Conservation (phyloP, 2,888 invertebrate genomes). For the Agrochola lota region DNA sequence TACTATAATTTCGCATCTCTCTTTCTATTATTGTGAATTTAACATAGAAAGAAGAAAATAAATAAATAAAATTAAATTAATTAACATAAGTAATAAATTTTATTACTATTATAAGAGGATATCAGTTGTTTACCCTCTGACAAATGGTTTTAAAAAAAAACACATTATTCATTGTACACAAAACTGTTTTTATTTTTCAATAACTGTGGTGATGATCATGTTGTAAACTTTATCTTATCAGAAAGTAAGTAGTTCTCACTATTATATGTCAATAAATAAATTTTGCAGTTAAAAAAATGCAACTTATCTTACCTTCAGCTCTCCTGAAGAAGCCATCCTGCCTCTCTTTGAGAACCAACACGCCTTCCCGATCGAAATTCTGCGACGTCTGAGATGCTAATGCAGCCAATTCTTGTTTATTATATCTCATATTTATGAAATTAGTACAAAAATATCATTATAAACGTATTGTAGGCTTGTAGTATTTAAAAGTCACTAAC, state of each 20-base stretch:
- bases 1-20: not conserved
- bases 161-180: not conserved
- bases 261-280: not conserved
- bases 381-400: conserved; percentile 96
- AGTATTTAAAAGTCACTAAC: conserved; percentile 25
- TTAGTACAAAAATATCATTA: conserved; percentile 62
- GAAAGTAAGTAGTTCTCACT: not conserved
- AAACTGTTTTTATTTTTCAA: too few species aligned
- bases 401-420: conserved; percentile 96
- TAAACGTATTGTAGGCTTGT: conserved; percentile 2
- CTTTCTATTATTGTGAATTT: not conserved
- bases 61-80: too few species aligned
- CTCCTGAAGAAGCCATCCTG: conserved; percentile 98
- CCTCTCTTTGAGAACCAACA: conserved; percentile 95
- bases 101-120: too few species aligned
- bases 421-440: conserved; percentile 94
- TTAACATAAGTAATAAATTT: not conserved
- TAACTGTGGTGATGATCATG: not conserved
- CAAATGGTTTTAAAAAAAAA: not conserved
- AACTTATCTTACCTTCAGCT: conserved; percentile 94
- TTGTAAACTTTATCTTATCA: not conserved
- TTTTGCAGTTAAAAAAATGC: not conserved
- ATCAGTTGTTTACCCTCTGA: not conserved
- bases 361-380: conserved; percentile 97
- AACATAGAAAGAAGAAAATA: not conserved